A percentile compares a stretch with the other conserved stretches of the same genome.
Evolutionary conservation across 2,888 invertebrate species (phyloP).

Genomic region (Sisyra nigra): DNA sequence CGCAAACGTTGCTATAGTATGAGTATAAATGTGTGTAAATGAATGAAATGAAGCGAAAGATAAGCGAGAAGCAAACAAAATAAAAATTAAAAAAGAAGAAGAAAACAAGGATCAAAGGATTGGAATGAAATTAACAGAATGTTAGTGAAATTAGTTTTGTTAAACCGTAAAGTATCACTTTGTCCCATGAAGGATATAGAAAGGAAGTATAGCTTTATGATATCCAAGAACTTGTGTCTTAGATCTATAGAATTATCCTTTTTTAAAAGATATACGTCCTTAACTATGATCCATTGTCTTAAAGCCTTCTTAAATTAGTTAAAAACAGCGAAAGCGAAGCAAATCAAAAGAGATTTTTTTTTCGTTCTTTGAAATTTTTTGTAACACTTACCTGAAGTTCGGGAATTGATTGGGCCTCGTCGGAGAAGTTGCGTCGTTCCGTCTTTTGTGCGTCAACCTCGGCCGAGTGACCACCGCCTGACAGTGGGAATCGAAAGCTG

Average conservation of each 20-base stretch:
- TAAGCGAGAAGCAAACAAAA: background rate
- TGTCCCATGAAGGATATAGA: no score
- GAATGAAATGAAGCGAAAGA: background rate
- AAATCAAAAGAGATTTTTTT: background rate
- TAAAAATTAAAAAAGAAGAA: background rate
- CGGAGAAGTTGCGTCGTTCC: constrained; percentile 75
- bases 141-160: no score
- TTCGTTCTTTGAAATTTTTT: background rate
- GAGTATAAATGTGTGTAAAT: background rate
- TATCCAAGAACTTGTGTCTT: no score
- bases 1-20: constrained; percentile 28
- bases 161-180: no score
- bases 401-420: constrained; percentile 71
- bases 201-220: no score
- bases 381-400: constrained; percentile 78
- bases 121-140: background rate
- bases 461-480: constrained; percentile 20
- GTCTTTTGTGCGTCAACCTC: constrained; percentile 40
- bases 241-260: no score
- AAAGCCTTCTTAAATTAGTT: background rate
- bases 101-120: background rate
- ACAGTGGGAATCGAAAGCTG: constrained; percentile 53
- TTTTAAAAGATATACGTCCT: no score
- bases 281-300: no score
- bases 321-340: no score